Evolutionary conservation across 1,140 invertebrate species (phyloP).

Genomic region (Neodiprion fabricii): DNA sequence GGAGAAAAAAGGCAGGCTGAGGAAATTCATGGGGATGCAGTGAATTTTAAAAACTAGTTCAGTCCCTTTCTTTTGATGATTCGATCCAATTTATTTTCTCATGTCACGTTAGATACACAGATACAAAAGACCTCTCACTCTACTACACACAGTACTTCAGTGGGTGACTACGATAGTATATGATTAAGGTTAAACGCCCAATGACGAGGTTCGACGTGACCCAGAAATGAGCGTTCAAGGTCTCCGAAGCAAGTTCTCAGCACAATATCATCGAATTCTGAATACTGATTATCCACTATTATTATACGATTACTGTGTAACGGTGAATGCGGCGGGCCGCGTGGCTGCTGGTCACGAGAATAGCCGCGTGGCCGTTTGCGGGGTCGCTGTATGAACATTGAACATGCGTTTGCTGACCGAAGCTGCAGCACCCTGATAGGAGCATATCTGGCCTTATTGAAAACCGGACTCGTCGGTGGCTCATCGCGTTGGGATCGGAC

Average conservation of each 20-base stretch:
- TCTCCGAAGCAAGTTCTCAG: neutral
- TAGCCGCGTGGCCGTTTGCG: neutral
- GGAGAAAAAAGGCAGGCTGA: too few species aligned
- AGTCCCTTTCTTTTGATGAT: too few species aligned
- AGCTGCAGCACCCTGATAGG: too few species aligned
- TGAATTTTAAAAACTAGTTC: too few species aligned
- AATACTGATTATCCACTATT: neutral
- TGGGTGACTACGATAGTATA: too few species aligned
- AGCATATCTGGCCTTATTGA: neutral
- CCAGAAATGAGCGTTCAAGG: neutral
- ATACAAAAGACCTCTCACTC: too few species aligned
- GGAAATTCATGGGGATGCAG: too few species aligned
- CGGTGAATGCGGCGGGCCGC: neutral
- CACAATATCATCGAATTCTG: neutral
- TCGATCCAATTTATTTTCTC: too few species aligned
- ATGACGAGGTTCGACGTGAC: neutral
- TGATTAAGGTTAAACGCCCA: neutral
- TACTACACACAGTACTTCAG: too few species aligned
- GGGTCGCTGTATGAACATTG: too few species aligned
- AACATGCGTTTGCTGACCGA: too few species aligned
- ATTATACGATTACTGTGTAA: neutral
- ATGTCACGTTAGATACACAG: too few species aligned
- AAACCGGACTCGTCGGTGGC: neutral
- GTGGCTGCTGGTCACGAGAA: neutral
- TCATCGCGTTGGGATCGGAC: constrained; percentile 16